Evolutionary conservation across 2,113 vertebrate species (phyloP).

Genomic region (Neodon shergylaensis): DNA sequence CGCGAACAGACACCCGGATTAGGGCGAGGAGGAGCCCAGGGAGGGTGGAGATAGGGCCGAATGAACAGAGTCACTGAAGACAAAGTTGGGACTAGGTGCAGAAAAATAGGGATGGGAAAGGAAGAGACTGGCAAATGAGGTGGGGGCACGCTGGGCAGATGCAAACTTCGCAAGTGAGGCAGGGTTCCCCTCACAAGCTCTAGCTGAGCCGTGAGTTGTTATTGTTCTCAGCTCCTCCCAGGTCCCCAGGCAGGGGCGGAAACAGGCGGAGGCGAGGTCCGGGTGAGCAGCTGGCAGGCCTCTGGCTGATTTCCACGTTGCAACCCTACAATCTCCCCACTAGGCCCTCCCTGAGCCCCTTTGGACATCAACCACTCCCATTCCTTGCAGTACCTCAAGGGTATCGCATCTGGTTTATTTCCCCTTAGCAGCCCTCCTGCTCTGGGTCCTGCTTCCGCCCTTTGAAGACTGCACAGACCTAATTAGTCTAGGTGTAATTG

Average conservation of each 20-base stretch:
- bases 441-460: slow-evolving; percentile 5
- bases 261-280: neutral
- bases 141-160: neutral
- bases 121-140: neutral
- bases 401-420: slow-evolving; percentile 3
- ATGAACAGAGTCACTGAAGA: neutral
- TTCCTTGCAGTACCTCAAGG: neutral
- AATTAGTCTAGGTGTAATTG: slow-evolving; percentile 59
- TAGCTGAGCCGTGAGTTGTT: neutral
- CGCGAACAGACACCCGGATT: neutral
- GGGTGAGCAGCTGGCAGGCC: neutral
- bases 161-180: accelerated
- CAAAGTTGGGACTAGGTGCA: neutral
- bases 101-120: neutral
- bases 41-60: neutral
- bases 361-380: neutral
- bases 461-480: slow-evolving; percentile 62
- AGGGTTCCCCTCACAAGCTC: neutral
- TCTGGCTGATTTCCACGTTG: neutral
- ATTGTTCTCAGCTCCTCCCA: slow-evolving; percentile 38
- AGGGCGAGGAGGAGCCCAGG: neutral
- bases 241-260: slow-evolving; percentile 21
- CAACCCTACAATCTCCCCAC: neutral
- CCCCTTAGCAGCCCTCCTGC: slow-evolving; percentile 9
- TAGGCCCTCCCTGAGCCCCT: neutral